Percentiles rank a stretch among this genome's conserved stretches.
Evolutionary conservation across 2,888 invertebrate genomes (phyloP).

Genomic region (Spicauda simplicius): DNA sequence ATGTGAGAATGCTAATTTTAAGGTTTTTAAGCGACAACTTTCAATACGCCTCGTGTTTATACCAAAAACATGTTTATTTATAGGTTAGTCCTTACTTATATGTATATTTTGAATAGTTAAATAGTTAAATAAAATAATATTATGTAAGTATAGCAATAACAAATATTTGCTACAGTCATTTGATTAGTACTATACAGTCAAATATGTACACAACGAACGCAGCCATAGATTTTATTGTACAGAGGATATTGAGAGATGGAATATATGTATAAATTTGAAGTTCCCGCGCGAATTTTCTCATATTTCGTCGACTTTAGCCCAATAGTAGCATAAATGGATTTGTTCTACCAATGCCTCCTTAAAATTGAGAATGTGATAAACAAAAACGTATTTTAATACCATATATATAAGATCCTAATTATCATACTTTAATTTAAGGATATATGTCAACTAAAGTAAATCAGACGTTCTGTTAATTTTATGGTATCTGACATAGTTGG

Average conservation of each 20-base stretch:
- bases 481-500: background rate
- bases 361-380: background rate
- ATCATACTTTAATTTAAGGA: background rate
- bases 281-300: slow-evolving; percentile 3
- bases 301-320: background rate
- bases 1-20: no score
- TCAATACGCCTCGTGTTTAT: no score
- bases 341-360: background rate
- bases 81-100: no score
- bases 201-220: no score
- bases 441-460: background rate
- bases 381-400: background rate
- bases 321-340: background rate
- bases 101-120: no score
- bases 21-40: no score
- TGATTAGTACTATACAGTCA: no score
- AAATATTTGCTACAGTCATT: no score
- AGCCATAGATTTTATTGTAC: no score
- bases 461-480: background rate
- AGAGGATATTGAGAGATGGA: background rate
- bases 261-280: background rate
- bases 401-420: background rate
- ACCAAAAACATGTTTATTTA: no score
- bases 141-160: no score
- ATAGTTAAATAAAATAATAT: no score